Conservation (phyloP, 2,797 vertebrate species). For the Cyclopterus lumpus region DNA sequence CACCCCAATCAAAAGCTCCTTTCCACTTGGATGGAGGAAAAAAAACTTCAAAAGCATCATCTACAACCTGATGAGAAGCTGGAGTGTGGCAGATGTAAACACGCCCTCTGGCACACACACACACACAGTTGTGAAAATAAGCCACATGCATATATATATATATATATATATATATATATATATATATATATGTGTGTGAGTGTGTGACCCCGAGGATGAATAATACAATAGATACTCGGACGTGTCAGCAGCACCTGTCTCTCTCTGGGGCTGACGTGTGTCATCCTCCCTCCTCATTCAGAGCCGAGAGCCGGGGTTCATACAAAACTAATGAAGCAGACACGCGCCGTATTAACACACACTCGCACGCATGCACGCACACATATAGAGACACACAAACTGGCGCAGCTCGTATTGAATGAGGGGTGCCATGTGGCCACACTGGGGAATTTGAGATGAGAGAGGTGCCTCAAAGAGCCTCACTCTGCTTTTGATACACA, state of each 20-base stretch:
- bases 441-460: constrained; percentile 6
- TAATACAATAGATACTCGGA: constrained; percentile 73
- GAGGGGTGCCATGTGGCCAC: constrained; percentile 33
- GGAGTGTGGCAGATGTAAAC: constrained; percentile 62
- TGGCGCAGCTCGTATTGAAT: constrained; percentile 13
- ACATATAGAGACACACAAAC: constrained; percentile 20
- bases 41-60: constrained; percentile 60
- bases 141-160: constrained; percentile 14
- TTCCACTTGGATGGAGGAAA: neutral
- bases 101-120: constrained; percentile 32
- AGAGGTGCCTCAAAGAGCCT: constrained; percentile 15
- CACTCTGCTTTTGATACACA: constrained; percentile 28
- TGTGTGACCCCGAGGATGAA: constrained; percentile 66
- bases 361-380: constrained; percentile 24
- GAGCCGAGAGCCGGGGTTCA: constrained; percentile 45
- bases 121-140: constrained; percentile 52
- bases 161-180: too few species aligned
- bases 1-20: constrained; percentile 39
- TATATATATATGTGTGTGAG: constrained; percentile 8
- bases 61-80: constrained; percentile 42
- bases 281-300: constrained; percentile 70
- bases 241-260: constrained; percentile 77
- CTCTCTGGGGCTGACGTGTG: constrained; percentile 71
- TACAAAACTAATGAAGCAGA: constrained; percentile 73
- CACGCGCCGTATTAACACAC: constrained; percentile 57